Evolutionary conservation across 1,140 invertebrate genomes (phyloP).

Genomic region (Proales similis): DNA sequence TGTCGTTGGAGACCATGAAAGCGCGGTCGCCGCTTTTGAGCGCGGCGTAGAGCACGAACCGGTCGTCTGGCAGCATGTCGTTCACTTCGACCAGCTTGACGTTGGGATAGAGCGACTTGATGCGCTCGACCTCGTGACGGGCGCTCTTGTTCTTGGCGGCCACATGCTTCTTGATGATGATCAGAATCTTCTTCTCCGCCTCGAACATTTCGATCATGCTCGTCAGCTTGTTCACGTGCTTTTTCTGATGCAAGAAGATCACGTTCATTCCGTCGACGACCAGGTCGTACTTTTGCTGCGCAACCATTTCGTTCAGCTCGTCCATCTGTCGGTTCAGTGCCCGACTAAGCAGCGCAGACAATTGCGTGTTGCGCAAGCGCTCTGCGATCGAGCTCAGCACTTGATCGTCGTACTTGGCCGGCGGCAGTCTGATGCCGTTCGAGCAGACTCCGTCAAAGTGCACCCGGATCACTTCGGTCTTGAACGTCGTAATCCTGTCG

Average conservation of each 20-base stretch:
- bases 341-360: no score
- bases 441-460: no score
- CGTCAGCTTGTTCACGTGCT: background rate
- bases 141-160: slow-evolving; percentile 5
- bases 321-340: no score
- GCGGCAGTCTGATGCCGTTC: no score
- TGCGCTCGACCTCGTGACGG: background rate
- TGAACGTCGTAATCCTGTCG: no score
- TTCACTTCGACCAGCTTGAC: slow-evolving; percentile 7
- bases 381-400: no score
- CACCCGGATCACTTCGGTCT: no score
- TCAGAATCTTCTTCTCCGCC: slow-evolving; percentile 1
- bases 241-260: background rate
- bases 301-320: slow-evolving; percentile 3
- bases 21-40: background rate
- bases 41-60: slow-evolving; percentile 17
- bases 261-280: slow-evolving; percentile 33
- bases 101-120: no score
- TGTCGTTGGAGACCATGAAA: slow-evolving; percentile 22
- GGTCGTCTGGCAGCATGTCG: slow-evolving; percentile 16
- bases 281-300: background rate
- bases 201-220: background rate
- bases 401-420: no score
- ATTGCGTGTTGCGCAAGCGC: no score
- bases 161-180: slow-evolving; percentile 11